phyloP scores from a whole-genome alignment of 64 coral and sea anemone genomes.

The Astreopora myriophthalma region DNA sequence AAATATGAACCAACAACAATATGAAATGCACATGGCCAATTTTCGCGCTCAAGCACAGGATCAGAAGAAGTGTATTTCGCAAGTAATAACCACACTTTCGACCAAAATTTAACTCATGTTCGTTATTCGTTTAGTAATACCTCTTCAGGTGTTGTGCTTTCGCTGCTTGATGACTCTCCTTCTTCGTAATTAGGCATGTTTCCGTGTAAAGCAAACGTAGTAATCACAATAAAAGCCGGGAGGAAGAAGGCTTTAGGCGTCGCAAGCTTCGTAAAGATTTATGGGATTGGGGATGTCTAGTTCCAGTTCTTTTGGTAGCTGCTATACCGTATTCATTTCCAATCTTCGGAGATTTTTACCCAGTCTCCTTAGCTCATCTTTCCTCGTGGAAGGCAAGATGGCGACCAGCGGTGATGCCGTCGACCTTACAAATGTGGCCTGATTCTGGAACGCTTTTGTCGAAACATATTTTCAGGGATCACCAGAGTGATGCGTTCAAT shows the following conservation, averaged over 20 bases:
- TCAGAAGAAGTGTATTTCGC: neutral
- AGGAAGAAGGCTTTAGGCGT: conserved; percentile 66
- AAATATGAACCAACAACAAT: neutral
- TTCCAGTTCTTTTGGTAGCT: neutral
- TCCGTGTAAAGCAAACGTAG: neutral
- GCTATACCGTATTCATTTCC: too few species aligned
- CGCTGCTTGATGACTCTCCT: conserved; percentile 74
- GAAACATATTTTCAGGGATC: neutral
- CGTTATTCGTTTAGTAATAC: conserved; percentile 11
- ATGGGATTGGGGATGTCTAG: conserved; percentile 1
- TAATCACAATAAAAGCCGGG: neutral
- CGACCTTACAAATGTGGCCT: neutral
- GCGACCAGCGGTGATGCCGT: neutral
- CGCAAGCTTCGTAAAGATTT: neutral
- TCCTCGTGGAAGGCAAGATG: conserved; percentile 93
- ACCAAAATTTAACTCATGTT: neutral
- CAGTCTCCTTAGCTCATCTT: neutral
- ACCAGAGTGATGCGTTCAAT: neutral
- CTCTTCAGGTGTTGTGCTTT: conserved; percentile 78
- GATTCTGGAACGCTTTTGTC: neutral
- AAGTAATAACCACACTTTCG: too few species aligned
- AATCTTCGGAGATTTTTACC: too few species aligned
- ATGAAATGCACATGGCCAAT: conserved; percentile 37
- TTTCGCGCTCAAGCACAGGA: neutral
- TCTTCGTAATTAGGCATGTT: conserved; percentile 80